These are phyloP conservation scores for Champsocephalus gunnari DNA, from an alignment of 2,797 vertebrate genomes.

Conservation along the genomic window DNA sequence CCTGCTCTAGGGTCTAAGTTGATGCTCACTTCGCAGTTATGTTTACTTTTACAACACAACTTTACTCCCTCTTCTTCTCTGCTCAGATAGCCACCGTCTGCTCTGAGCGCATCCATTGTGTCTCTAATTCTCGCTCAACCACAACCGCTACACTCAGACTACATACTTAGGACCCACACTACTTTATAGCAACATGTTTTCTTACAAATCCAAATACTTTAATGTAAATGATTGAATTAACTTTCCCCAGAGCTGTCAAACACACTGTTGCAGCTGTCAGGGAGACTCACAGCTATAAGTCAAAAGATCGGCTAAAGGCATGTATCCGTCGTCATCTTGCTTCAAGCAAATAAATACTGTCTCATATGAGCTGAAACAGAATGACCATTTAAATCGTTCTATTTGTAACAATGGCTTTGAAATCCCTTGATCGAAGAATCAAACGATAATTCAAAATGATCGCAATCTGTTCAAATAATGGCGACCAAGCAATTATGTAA, in stretches of 20 bases:
- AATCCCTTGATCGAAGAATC: background rate
- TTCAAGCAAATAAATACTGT: background rate
- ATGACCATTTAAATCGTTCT: background rate
- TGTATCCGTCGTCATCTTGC: background rate
- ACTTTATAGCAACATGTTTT: background rate
- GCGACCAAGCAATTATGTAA: background rate
- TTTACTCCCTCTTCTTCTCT: background rate
- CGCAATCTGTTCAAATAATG: background rate
- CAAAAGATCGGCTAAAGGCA: background rate
- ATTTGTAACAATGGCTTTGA: background rate
- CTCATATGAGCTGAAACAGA: background rate
- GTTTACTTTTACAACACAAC: background rate
- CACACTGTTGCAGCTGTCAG: background rate
- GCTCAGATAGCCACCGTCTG: background rate
- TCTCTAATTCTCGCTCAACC: background rate
- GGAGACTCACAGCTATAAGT: background rate
- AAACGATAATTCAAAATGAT: background rate
- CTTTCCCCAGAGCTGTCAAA: slow-evolving; percentile 1
- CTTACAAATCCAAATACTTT: background rate
- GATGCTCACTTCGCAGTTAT: background rate
- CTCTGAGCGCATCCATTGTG: background rate
- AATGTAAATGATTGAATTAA: background rate
- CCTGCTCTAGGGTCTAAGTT: background rate
- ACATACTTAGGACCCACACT: background rate
- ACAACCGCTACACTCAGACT: background rate